Base-by-base conservation (phyloP, 2,797 vertebrate species). In the Octomys mimax region DNA sequence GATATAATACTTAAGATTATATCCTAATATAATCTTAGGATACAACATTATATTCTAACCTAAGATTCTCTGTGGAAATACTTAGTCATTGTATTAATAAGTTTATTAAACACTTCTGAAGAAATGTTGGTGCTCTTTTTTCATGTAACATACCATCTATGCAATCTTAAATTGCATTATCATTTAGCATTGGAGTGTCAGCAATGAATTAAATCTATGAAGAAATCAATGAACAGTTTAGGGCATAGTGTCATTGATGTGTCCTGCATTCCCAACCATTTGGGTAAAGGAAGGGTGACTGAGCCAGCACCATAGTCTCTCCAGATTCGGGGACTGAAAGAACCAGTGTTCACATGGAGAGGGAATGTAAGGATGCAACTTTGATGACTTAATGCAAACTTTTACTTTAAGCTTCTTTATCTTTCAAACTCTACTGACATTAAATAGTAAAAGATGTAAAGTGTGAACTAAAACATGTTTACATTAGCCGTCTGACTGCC, bases 341-440 rank as follows among this genome's bases (percentile, higher is more conserved):
- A 2, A 61, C 3, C 62, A 49, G 13, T 16, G 2, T 1, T 88
- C 9, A 0, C 28, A n/a, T 42, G 2, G 2, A 94, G 6, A 81
- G 26, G 4, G 77, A 91, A 10, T 52, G 16, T 12, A 2, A 71
- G 6, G 33, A 31, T 22, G 26, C 31, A 52, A 33, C 8, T 66
- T 36, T 57, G 54, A 79, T 80, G 21, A 0, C n/a, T 75, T 26
- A 78, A 71, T 68, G n/a, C 4, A 39, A 39, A 46, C 64, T 92
- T 70, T 81, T 28, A 91, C 85, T 87, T 88, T 49, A 75, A 75
- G 6, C 42, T 92, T 92, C 54, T 94, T 87, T 80, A 89, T 49
- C 1, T 86, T 80, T 52, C 26, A 61, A 75, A 75, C 11, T 39
- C 39, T 11, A 1, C 0, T 73, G 59, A 66, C 4, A 57, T 91